Base-by-base conservation (phyloP, 1,140 invertebrate species). In the Xylocopa sonorina region DNA sequence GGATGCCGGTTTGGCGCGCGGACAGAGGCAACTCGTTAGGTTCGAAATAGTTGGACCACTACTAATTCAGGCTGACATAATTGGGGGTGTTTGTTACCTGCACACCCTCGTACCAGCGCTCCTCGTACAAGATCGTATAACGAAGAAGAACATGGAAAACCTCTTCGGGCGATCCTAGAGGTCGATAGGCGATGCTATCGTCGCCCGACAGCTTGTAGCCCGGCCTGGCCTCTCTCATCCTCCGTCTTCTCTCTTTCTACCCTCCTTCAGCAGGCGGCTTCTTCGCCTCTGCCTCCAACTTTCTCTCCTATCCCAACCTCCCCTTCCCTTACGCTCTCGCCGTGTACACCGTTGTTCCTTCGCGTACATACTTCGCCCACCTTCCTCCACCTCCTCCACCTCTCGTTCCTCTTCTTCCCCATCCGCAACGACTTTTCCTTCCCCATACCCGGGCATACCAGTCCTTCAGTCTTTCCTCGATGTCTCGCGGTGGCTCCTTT, bases 131-230 rank as follows among this genome's bases (percentile, higher is more conserved):
- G 89, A 92, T 92, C 90, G 89, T 91, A 92, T 92, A 92, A 92
- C 91, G 91, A 92, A 90, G 87, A 91, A 89, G 90, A 92, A 92
- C 92, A 93, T 87, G 91, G 90, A 93, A 93, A 93, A 92, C 91
- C 92, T 93, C 88, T 93, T 89, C 82, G 84, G 86, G 85, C 88
- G 91, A 92, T 92, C 88, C 88, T 90, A 87, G 82, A 82, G 80
- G 72, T 90, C 88, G 90, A 92, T 91, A 91, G 88, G 87, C 88
- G 90, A 92, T 91, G 92, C 88, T 92, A 92, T 92, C 91, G 90
- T 85, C 84, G 86, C 85, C 86, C 87, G 89, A 89, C 86, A 89
- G 89, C 90, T 89, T 91, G 91, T 92, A 89, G 84, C 86, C 89
- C 86, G 85, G 82, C 85, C 68, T 88, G 85, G 79, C 68, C 78